A percentile compares a stretch with the other conserved stretches of the same genome.
These are phyloP conservation scores for Pyrocephalus nanus DNA, from an alignment of 2,797 vertebrate genomes.

Conservation along the genomic window DNA sequence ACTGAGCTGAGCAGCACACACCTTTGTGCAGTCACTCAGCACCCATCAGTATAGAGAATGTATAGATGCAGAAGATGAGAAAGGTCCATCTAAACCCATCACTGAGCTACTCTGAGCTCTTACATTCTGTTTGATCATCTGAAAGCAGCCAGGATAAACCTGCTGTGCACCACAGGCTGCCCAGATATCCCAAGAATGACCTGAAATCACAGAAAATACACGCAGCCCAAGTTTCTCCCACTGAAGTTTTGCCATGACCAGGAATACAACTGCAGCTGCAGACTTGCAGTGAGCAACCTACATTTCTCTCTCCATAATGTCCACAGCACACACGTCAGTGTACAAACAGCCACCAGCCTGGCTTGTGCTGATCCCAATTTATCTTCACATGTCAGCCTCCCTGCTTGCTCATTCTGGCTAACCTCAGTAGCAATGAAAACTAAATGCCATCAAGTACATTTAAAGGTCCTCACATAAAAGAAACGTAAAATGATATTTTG, in stretches of 20 bases:
- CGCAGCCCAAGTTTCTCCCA: background rate
- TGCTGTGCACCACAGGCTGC: accelerated
- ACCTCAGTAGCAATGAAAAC: constrained; percentile 12
- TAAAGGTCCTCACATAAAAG: background rate
- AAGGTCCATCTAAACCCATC: background rate
- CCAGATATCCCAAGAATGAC: background rate
- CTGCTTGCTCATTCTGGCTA: background rate
- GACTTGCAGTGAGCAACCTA: background rate
- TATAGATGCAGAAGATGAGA: background rate
- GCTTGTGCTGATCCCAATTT: background rate
- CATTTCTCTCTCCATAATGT: background rate
- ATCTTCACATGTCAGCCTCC: background rate
- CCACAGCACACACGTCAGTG: background rate
- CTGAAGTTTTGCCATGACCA: background rate
- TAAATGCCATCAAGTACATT: background rate
- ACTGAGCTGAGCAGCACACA: background rate
- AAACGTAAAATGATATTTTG: background rate
- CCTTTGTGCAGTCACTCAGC: accelerated
- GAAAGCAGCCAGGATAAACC: background rate
- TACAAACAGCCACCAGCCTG: background rate
- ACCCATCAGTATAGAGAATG: background rate
- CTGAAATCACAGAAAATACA: background rate
- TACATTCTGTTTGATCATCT: background rate
- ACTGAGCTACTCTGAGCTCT: background rate
- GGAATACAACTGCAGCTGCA: background rate